phyloP scores from a whole-genome alignment of 37 sponge, comb jelly and placozoan species.

The Crambe crambe region DNA sequence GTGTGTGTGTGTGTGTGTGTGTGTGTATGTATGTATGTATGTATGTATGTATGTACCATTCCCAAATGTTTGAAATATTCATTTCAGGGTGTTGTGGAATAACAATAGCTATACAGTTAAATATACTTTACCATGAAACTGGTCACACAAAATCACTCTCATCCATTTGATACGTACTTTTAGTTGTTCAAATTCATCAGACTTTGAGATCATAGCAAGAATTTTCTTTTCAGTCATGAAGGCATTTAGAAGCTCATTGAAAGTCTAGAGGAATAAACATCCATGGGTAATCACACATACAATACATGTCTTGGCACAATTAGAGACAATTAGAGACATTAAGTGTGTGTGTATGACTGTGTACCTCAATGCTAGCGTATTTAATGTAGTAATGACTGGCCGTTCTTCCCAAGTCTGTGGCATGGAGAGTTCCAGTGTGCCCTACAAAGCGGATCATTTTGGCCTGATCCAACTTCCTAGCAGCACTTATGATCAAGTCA shows the following conservation, averaged over 20 bases:
- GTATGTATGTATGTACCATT: too few relatives aligned
- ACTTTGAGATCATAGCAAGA: conserved; percentile 82
- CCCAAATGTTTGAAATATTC: too few relatives aligned
- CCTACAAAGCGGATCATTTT: conserved; percentile 88
- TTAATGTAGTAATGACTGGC: conserved; percentile 98
- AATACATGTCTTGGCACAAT: too few relatives aligned
- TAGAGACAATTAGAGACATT: too few relatives aligned
- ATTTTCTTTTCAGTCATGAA: conserved; percentile 81
- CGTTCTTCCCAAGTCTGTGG: conserved; percentile 93
- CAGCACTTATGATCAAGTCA: conserved; percentile 66
- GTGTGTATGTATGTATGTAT: background rate
- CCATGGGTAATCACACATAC: background rate
- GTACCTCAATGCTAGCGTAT: conserved; percentile 90
- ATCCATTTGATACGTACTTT: conserved; percentile 86
- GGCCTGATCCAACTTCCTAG: conserved; percentile 80
- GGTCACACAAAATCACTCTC: background rate
- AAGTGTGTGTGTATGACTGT: too few relatives aligned
- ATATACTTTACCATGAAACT: background rate
- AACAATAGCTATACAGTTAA: too few relatives aligned
- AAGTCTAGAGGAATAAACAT: conserved; percentile 36
- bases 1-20: background rate
- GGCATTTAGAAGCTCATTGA: conserved; percentile 78
- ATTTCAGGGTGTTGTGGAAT: background rate
- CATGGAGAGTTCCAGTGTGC: conserved; percentile 61
- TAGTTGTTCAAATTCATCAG: conserved; percentile 92